phyloP scores from a whole-genome alignment of 2,113 vertebrate genomes.

The Caranx melampygus region DNA sequence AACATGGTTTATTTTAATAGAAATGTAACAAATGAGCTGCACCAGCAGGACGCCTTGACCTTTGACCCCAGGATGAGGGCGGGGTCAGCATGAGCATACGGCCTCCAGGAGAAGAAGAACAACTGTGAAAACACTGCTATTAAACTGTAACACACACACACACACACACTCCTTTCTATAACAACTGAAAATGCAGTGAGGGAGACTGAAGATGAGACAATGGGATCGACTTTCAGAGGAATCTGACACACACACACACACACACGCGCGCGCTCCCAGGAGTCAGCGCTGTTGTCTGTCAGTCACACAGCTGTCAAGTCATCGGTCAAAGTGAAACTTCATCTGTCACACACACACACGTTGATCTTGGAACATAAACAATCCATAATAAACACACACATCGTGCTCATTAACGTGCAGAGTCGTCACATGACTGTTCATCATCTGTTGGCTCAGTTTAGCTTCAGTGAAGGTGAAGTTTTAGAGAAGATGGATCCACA shows the following conservation, averaged over 20 bases:
- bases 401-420: not conserved
- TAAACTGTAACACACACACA: slow-evolving; percentile 30
- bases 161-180: not conserved
- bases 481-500: too few relatives aligned
- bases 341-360: not conserved
- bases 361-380: not conserved
- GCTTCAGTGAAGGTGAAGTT: too few relatives aligned
- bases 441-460: too few relatives aligned
- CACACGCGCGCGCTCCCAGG: slow-evolving; percentile 8
- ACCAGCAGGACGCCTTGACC: slow-evolving; percentile 4
- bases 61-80: not conserved
- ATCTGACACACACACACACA: not conserved
- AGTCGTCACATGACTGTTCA: too few relatives aligned
- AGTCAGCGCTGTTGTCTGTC: slow-evolving; percentile 40
- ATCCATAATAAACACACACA: not conserved
- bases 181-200: slow-evolving; percentile 45
- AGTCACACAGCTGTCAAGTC: slow-evolving; percentile 20
- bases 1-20: too few relatives aligned
- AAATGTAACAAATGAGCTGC: too few relatives aligned
- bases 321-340: slow-evolving; percentile 30
- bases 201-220: slow-evolving; percentile 60
- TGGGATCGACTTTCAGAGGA: slow-evolving; percentile 58
- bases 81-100: not conserved
- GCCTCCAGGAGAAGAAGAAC: slow-evolving; percentile 32
- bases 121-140: slow-evolving; percentile 67